Base-by-base conservation (phyloP, 2,797 vertebrate species). In the Takifugu ocellatus region DNA sequence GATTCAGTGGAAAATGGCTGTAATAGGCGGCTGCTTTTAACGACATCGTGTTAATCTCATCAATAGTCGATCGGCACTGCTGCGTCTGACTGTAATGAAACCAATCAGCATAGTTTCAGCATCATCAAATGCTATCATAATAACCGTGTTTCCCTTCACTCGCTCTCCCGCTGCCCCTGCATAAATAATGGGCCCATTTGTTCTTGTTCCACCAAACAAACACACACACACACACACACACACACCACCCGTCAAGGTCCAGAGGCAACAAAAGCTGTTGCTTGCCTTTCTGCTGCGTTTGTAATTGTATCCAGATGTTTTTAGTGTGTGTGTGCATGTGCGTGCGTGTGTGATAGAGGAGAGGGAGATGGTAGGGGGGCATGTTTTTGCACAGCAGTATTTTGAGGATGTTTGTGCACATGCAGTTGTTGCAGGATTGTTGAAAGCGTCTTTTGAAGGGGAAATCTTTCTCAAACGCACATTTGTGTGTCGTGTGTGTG, bases 281-380 rank as follows among this genome's bases (percentile, higher is more conserved):
- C 91, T 88, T 74, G 80, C 82, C 88, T 91, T 91, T 93, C 91
- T 69, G 54, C 66, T 5, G 66, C 75, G 84, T 46, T 82, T 73
- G 68, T 92, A 93, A 95, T 94, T 89, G 85, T 86, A 84, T 84
- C 90, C 95, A 94, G 93, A 93, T 94, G 92, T 91, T 91, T 79
- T 87, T 82, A 85, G 70, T 68, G 58, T 77, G 74, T 77, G 66
- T 60, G 56, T 63, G 49, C 54, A 70, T 25, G 51, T 56, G 70
- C 64, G 54, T 56, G 46, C 52, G 72, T 48, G 55, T 33, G 59
- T 27, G 55, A 63, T 56, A 53, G 49, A 58, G 51, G 56, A 63
- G 27, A 59, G 74, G 26, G 54, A 56, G 70, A 21, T 75, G 65
- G 45, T 44, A 10, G 25, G 49, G 46, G 59, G 54, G 52, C 24